Evolutionary conservation across 1,140 invertebrate genomes (phyloP).

Genomic region (Drosophila carrolli): DNA sequence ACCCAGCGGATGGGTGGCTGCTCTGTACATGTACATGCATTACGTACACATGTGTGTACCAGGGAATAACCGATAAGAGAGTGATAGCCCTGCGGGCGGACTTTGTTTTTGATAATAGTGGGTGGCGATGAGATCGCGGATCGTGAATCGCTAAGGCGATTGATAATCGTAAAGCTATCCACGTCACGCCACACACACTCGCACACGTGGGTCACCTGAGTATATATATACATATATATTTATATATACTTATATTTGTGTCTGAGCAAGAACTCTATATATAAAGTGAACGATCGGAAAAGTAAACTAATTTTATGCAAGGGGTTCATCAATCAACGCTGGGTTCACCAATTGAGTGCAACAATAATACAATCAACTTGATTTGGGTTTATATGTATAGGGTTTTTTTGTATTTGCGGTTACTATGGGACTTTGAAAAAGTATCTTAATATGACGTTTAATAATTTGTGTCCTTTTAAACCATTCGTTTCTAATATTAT

Average conservation of each 20-base stretch:
- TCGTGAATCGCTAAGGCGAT: neutral
- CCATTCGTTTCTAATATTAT: neutral
- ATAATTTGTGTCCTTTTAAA: neutral
- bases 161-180: slow-evolving; percentile 32
- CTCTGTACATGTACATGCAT: neutral
- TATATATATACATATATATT: neutral
- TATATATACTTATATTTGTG: neutral
- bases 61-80: slow-evolving; percentile 43
- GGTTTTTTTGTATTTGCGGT: no score
- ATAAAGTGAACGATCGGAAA: slow-evolving; percentile 12
- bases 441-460: neutral
- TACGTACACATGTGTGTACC: neutral
- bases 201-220: slow-evolving; percentile 17
- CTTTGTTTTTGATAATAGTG: slow-evolving; percentile 44
- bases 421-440: neutral
- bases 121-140: slow-evolving; percentile 20
- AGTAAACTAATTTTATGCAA: slow-evolving; percentile 29
- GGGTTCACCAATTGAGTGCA: slow-evolving; percentile 18
- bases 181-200: slow-evolving; percentile 24
- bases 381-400: neutral
- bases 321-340: slow-evolving; percentile 3
- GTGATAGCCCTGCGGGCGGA: slow-evolving; percentile 20
- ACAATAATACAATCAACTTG: slow-evolving; percentile 1
- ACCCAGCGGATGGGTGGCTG: no score
- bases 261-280: slow-evolving; percentile 27